Conservation (phyloP, 2,888 invertebrate species). For the Laothoe populi region DNA sequence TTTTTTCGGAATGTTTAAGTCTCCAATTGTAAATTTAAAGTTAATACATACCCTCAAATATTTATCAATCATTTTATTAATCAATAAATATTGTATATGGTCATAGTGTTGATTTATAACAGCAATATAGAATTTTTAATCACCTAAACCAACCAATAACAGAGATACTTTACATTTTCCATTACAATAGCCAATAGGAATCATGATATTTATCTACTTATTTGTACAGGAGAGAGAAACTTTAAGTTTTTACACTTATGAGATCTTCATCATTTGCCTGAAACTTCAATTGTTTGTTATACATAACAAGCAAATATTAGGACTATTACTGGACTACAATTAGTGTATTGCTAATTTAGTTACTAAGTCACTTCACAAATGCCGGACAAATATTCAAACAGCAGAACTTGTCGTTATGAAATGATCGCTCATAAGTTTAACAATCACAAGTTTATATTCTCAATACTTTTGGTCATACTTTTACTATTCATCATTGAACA, state of each 20-base stretch:
- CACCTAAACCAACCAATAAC: conserved; percentile 16
- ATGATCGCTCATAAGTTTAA: neutral
- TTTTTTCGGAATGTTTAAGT: conserved; percentile 11
- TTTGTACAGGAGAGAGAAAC: conserved; percentile 23
- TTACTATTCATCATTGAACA: neutral
- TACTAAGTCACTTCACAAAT: conserved; percentile 31
- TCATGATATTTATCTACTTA: conserved; percentile 11
- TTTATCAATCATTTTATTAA: neutral
- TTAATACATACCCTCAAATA: conserved; percentile 15
- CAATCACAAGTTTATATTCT: neutral
- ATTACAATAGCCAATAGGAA: conserved; percentile 13
- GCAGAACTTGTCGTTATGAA: neutral
- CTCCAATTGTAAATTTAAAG: neutral
- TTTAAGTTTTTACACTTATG: conserved; percentile 21
- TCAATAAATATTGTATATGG: conserved; percentile 16
- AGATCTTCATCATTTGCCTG: conserved; percentile 23
- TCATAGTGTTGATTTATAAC: conserved; percentile 8
- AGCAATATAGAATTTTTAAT: neutral
- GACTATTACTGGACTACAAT: conserved; percentile 12
- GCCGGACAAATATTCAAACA: conserved; percentile 32
- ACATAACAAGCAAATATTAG: conserved; percentile 21
- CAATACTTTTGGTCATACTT: neutral
- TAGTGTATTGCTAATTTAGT: conserved; percentile 25
- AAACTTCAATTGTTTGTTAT: conserved; percentile 14
- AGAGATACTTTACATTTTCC: neutral